A percentile compares a stretch with the other conserved stretches of the same genome.
These are phyloP conservation scores for Monochamus saltuarius DNA, from an alignment of 1,140 invertebrate species.

Conservation along the genomic window DNA sequence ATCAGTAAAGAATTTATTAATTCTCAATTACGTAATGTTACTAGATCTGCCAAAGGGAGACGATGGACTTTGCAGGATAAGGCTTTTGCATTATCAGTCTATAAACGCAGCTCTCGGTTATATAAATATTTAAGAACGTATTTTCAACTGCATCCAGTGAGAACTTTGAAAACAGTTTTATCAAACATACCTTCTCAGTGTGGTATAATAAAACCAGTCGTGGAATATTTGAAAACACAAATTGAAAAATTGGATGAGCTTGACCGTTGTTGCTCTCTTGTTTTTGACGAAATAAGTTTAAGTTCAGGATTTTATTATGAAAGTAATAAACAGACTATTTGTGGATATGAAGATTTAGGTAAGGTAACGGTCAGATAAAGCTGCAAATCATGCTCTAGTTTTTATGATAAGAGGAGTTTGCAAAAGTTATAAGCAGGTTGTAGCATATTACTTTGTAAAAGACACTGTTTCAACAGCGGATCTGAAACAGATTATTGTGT, in stretches of 20 bases:
- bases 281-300: not conserved
- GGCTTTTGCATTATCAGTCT: constrained; percentile 20
- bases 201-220: constrained; percentile 19
- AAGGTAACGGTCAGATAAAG: not conserved
- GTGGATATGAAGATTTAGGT: constrained; percentile 6
- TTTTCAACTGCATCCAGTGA: not conserved
- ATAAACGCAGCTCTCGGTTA: constrained; percentile 16
- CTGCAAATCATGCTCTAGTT: constrained; percentile 12
- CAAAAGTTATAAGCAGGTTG: constrained; percentile 11
- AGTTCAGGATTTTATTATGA: constrained; percentile 18
- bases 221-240: constrained; percentile 19
- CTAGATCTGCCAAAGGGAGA: not conserved
- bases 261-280: constrained; percentile 3
- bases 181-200: constrained; percentile 16
- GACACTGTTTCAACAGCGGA: not conserved
- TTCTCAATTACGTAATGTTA: not conserved
- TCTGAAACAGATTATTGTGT: constrained; percentile 5
- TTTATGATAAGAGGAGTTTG: constrained; percentile 13
- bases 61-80: constrained; percentile 26
- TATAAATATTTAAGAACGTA: constrained; percentile 9
- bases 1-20: too few relatives aligned
- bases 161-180: constrained; percentile 12
- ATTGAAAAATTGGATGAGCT: constrained; percentile 12
- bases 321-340: not conserved
- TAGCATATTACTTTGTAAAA: constrained; percentile 11